Conservation (phyloP, 2,888 invertebrate genomes). For the Oscheius sp. region DNA sequence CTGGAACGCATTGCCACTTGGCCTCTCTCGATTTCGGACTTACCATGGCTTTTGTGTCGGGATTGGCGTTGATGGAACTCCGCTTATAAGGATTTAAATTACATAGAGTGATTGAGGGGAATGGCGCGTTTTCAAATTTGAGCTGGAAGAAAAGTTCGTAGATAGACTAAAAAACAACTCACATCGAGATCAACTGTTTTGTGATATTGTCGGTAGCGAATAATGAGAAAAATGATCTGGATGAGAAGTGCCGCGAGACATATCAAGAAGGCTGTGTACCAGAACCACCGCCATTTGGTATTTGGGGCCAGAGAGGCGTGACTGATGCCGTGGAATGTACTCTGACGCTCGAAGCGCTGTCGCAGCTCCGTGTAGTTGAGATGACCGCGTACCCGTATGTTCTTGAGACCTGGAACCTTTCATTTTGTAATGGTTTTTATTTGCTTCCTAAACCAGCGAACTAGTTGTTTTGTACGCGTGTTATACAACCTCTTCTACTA, state of each 20-base stretch:
- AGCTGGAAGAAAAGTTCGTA: slow-evolving; percentile 58
- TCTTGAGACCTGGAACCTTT: slow-evolving; percentile 52
- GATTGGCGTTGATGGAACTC: slow-evolving; percentile 66
- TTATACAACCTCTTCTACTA: too few species aligned
- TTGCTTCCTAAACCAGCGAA: too few species aligned
- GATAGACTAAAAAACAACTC: slow-evolving; percentile 39
- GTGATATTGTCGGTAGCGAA: slow-evolving; percentile 65
- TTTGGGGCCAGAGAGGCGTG: slow-evolving; percentile 68
- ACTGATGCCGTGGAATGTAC: slow-evolving; percentile 50
- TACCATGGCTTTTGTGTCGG: slow-evolving; percentile 67
- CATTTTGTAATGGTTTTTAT: too few species aligned
- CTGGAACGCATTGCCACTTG: slow-evolving; percentile 44
- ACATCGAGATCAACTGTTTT: slow-evolving; percentile 73
- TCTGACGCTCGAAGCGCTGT: slow-evolving; percentile 40
- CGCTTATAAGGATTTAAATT: slow-evolving; percentile 73
- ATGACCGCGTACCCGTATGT: slow-evolving; percentile 57
- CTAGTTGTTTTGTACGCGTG: too few species aligned
- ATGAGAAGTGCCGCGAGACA: slow-evolving; percentile 58
- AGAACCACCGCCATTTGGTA: slow-evolving; percentile 63
- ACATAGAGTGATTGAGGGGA: slow-evolving; percentile 72
- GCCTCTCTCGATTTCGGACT: not conserved
- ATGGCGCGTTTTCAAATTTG: slow-evolving; percentile 73
- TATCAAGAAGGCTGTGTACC: slow-evolving; percentile 66
- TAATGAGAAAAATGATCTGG: slow-evolving; percentile 66
- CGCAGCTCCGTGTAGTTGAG: slow-evolving; percentile 59